Percentiles rank a stretch among this genome's conserved stretches.
These are phyloP conservation scores for Ophthalmolycus amberensis DNA, from an alignment of 2,113 vertebrate species.

Conservation along the genomic window DNA sequence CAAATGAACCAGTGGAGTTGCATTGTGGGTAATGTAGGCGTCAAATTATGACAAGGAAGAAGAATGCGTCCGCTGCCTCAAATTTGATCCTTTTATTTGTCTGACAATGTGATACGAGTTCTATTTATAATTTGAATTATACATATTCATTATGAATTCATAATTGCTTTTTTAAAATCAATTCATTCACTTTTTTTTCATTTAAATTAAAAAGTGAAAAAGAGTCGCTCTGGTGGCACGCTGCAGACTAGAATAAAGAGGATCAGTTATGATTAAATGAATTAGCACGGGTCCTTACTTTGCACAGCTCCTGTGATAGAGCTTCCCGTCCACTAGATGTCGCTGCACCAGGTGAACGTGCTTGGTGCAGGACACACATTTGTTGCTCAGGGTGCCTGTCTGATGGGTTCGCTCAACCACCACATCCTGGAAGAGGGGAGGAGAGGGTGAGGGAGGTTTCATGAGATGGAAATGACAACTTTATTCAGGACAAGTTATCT, in stretches of 20 bases:
- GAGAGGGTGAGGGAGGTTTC: not conserved
- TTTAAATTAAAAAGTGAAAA: not conserved
- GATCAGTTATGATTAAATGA: not conserved
- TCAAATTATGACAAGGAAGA: not conserved
- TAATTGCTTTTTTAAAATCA: not conserved
- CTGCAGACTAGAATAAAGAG: not conserved
- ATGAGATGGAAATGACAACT: not conserved
- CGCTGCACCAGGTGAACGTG: conserved; percentile 96
- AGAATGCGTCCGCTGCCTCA: not conserved
- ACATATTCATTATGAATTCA: not conserved
- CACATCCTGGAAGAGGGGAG: conserved; percentile 49
- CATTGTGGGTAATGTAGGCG: not conserved
- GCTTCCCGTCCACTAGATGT: conserved; percentile 90
- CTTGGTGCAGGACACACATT: conserved; percentile 86
- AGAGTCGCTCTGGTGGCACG: not conserved
- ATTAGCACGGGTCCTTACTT: conserved; percentile 80
- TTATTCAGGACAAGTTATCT: not conserved
- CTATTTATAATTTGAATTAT: not conserved
- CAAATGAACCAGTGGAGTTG: not conserved
- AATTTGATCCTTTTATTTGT: not conserved
- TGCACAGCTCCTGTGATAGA: conserved; percentile 96
- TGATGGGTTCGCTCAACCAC: conserved; percentile 57
- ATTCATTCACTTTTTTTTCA: not conserved
- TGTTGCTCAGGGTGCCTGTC: conserved; percentile 80
- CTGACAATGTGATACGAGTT: not conserved